phyloP scores from a whole-genome alignment of 2,888 invertebrate genomes.

The Pherbina coryleti region DNA sequence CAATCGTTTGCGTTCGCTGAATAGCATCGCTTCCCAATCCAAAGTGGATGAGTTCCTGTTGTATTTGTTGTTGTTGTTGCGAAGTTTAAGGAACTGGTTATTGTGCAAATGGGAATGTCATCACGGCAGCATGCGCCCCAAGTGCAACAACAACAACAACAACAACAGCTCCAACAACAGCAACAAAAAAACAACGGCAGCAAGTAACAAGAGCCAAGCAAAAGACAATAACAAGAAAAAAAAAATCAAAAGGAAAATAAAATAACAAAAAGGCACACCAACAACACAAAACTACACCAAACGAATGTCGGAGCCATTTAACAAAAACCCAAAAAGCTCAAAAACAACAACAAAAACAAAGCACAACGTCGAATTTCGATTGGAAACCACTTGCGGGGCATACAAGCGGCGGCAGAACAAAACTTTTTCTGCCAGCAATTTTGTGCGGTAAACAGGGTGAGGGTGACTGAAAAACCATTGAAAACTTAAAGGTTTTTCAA shows the following conservation, averaged over 20 bases:
- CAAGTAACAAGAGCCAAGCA: slow-evolving; percentile 4
- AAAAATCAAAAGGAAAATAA: neutral
- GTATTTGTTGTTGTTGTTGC: slow-evolving; percentile 36
- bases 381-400: slow-evolving; percentile 29
- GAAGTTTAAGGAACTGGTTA: slow-evolving; percentile 50
- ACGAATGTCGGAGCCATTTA: slow-evolving; percentile 50
- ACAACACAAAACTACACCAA: slow-evolving; percentile 18
- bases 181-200: slow-evolving; percentile 14
- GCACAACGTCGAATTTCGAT: slow-evolving; percentile 11
- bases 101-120: slow-evolving; percentile 55
- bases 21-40: slow-evolving; percentile 27
- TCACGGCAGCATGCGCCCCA: slow-evolving; percentile 51
- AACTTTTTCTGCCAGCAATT: slow-evolving; percentile 23
- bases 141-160: slow-evolving; percentile 39
- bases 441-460: neutral
- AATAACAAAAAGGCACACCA: neutral
- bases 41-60: slow-evolving; percentile 26
- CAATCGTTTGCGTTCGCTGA: slow-evolving; percentile 24
- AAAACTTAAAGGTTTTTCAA: too few relatives aligned
- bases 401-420: slow-evolving; percentile 8
- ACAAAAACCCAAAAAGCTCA: slow-evolving; percentile 46
- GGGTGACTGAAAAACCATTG: neutral
- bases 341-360: slow-evolving; percentile 35
- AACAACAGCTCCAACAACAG: slow-evolving; percentile 38
- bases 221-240: neutral